Conservation (phyloP, 2,113 vertebrate species). For the Progne subis region DNA sequence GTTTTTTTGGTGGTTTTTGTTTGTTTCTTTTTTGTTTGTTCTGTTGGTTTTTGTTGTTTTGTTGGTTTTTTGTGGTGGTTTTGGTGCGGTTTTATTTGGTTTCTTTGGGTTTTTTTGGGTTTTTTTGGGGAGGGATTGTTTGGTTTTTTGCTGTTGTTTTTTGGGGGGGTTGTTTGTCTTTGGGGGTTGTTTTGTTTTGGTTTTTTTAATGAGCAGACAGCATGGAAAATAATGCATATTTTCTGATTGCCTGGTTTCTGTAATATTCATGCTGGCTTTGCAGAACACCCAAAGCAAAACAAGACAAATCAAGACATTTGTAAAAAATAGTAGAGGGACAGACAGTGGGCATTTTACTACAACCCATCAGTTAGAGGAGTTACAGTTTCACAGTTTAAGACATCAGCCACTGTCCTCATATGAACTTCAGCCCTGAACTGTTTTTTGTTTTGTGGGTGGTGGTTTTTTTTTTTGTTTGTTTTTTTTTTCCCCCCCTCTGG, state of each 20-base stretch:
- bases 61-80: too few relatives aligned
- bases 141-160: too few relatives aligned
- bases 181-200: too few relatives aligned
- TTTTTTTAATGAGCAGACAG: background rate
- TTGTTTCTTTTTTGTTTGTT: background rate
- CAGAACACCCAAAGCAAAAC: background rate
- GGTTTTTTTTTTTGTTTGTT: background rate
- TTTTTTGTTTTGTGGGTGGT: background rate
- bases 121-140: too few relatives aligned
- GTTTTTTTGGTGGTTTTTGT: too few relatives aligned
- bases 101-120: too few relatives aligned
- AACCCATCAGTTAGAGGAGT: background rate
- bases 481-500: too few relatives aligned
- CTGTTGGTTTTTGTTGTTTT: too few relatives aligned
- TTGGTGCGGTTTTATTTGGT: too few relatives aligned
- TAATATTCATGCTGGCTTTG: background rate
- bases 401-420: background rate
- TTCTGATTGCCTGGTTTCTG: background rate
- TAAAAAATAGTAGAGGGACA: background rate
- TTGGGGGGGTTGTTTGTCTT: too few relatives aligned
- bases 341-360: background rate
- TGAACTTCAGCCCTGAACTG: constrained; percentile 31
- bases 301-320: background rate
- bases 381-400: background rate
- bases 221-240: background rate